Evolutionary conservation across 1,140 invertebrate species (phyloP).

Genomic region (Neodiprion lecontei): DNA sequence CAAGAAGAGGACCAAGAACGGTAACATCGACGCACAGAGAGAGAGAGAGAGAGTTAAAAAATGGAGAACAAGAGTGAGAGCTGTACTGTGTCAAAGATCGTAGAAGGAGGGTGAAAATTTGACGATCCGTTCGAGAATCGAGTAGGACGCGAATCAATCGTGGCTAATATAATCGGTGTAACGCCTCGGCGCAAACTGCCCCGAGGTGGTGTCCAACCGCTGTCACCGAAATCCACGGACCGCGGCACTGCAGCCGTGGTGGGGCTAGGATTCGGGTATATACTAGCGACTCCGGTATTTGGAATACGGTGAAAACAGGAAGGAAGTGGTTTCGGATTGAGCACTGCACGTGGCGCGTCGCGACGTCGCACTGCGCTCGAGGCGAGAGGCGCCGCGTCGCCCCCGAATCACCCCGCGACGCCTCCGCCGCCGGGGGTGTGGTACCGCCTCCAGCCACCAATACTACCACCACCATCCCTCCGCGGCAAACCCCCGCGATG

Average conservation of each 20-base stretch:
- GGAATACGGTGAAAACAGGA: constrained; percentile 25
- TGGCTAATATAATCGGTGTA: background rate
- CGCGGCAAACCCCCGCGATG: constrained; percentile 33
- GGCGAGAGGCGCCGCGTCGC: constrained; percentile 54
- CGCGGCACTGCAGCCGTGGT: background rate
- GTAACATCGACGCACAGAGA: too few relatives aligned
- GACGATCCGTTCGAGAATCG: too few relatives aligned
- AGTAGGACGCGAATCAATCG: too few relatives aligned
- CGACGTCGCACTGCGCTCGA: constrained; percentile 61
- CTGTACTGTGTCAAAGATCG: too few relatives aligned
- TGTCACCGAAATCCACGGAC: background rate
- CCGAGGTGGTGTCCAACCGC: background rate
- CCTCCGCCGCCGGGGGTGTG: constrained; percentile 22
- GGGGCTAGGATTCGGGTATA: background rate
- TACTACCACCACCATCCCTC: constrained; percentile 32
- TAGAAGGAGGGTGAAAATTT: too few relatives aligned
- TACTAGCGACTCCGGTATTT: background rate
- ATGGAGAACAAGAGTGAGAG: too few relatives aligned
- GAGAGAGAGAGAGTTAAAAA: too few relatives aligned
- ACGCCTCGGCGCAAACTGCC: background rate
- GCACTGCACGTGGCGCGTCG: constrained; percentile 61
- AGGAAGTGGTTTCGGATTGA: constrained; percentile 36
- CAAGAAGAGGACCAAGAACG: too few relatives aligned
- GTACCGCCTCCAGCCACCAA: background rate
- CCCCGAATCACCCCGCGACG: constrained; percentile 36